These are phyloP conservation scores for Phthorimaea operculella DNA, from an alignment of 1,140 invertebrate species.

Conservation along the genomic window DNA sequence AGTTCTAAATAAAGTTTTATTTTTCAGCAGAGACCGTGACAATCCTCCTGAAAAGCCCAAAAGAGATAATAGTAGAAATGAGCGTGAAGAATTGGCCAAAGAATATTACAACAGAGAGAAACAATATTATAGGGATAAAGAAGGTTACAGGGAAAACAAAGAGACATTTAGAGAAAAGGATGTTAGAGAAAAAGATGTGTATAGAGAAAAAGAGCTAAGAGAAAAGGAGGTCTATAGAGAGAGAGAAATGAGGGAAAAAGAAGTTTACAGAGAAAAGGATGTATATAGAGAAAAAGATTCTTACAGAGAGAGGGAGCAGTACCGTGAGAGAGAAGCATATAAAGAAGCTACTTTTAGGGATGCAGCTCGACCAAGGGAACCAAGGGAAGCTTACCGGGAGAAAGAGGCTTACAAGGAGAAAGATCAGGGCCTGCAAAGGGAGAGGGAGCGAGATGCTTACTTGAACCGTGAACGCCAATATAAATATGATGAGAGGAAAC, in stretches of 20 bases:
- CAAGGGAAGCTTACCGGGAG: conserved; percentile 24
- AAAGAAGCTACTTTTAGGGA: conserved; percentile 29
- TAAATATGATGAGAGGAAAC: conserved; percentile 61
- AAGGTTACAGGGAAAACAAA: conserved; percentile 48
- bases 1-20: background rate
- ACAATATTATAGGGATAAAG: conserved; percentile 61
- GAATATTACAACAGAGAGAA: conserved; percentile 38
- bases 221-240: conserved; percentile 60
- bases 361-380: conserved; percentile 19
- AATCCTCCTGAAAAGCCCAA: conserved; percentile 54
- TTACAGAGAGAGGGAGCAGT: conserved; percentile 27
- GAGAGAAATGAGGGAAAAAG: conserved; percentile 57
- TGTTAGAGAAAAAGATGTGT: conserved; percentile 52
- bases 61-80: conserved; percentile 51
- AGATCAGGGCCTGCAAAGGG: background rate
- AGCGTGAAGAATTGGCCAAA: conserved; percentile 60
- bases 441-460: conserved; percentile 31
- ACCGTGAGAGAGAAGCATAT: conserved; percentile 23
- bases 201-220: conserved; percentile 47
- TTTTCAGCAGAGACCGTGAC: conserved; percentile 48
- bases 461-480: conserved; percentile 57
- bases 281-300: conserved; percentile 17
- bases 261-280: conserved; percentile 18
- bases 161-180: conserved; percentile 53
- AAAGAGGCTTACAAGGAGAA: conserved; percentile 25